These are phyloP conservation scores for Sternarchorhynchus goeldii DNA, from an alignment of 2,797 vertebrate genomes.

Conservation along the genomic window DNA sequence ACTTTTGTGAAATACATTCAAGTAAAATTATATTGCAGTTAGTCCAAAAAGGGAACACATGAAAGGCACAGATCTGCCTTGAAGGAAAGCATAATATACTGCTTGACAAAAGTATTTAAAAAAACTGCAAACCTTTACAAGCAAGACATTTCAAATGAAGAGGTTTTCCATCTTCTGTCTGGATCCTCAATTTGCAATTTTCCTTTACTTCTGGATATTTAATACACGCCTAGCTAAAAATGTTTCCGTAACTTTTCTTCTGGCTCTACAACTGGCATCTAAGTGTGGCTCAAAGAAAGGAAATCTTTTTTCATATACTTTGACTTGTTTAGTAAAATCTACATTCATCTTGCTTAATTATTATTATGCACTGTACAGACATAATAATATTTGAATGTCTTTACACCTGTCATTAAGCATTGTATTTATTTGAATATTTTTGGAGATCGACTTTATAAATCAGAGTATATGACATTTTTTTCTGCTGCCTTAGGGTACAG, in stretches of 20 bases:
- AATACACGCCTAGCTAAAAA: conserved; percentile 68
- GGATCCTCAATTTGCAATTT: conserved; percentile 75
- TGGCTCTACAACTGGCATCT: conserved; percentile 64
- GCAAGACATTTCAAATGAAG: conserved; percentile 68
- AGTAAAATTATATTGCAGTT: conserved; percentile 50
- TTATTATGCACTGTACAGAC: conserved; percentile 21
- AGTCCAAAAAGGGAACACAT: conserved; percentile 44
- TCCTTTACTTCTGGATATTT: conserved; percentile 72
- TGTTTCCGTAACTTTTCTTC: conserved; percentile 73
- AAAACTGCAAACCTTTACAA: conserved; percentile 60
- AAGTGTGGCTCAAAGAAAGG: conserved; percentile 39
- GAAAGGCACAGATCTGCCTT: conserved; percentile 44
- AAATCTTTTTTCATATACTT: background rate
- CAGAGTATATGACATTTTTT: conserved; percentile 44
- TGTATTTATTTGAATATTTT: conserved; percentile 3
- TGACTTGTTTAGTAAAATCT: conserved; percentile 24
- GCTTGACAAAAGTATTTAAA: conserved; percentile 58
- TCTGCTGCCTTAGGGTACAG: conserved; percentile 42
- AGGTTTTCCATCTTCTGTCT: conserved; percentile 77
- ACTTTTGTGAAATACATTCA: conserved; percentile 40
- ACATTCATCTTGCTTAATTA: conserved; percentile 19
- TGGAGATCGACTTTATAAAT: conserved; percentile 2
- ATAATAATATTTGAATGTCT: conserved; percentile 9
- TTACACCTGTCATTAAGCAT: background rate
- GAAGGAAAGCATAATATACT: conserved; percentile 49